Conservation (phyloP, 64 coral and sea anemone species). For the Montipora capricornis region DNA sequence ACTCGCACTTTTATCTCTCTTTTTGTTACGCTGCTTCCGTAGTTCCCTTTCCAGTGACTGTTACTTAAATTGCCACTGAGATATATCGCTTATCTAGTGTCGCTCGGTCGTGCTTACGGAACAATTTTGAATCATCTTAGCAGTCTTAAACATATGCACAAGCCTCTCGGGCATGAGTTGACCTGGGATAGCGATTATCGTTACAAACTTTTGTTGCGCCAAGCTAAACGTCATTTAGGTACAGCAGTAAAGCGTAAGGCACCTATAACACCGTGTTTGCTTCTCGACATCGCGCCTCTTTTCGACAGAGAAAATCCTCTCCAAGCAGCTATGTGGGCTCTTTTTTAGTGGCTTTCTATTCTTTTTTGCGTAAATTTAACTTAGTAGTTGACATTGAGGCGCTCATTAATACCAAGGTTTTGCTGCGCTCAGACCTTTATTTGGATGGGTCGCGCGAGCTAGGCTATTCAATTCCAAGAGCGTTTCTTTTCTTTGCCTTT, state of each 20-base stretch:
- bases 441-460: background rate
- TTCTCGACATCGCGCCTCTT: background rate
- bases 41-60: background rate
- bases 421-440: background rate
- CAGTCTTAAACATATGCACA: constrained; percentile 4
- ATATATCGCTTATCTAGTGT: background rate
- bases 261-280: constrained; percentile 18
- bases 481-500: constrained; percentile 14
- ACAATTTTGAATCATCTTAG: constrained; percentile 34
- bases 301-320: constrained; percentile 17
- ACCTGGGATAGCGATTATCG: constrained; percentile 16
- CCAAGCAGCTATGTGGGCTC: constrained; percentile 31
- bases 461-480: constrained; percentile 41
- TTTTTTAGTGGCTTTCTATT: constrained; percentile 35
- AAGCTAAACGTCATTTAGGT: constrained; percentile 14
- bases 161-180: background rate
- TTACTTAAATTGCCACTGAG: background rate
- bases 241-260: background rate
- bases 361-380: constrained; percentile 33
- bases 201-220: background rate
- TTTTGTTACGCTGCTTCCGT: background rate
- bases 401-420: background rate
- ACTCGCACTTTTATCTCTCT: background rate
- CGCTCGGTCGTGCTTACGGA: background rate
- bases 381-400: background rate